A percentile compares a stretch with the other conserved stretches of the same genome.
Evolutionary conservation across 2,113 vertebrate genomes (phyloP).

Genomic region (Erinaceus europaeus): DNA sequence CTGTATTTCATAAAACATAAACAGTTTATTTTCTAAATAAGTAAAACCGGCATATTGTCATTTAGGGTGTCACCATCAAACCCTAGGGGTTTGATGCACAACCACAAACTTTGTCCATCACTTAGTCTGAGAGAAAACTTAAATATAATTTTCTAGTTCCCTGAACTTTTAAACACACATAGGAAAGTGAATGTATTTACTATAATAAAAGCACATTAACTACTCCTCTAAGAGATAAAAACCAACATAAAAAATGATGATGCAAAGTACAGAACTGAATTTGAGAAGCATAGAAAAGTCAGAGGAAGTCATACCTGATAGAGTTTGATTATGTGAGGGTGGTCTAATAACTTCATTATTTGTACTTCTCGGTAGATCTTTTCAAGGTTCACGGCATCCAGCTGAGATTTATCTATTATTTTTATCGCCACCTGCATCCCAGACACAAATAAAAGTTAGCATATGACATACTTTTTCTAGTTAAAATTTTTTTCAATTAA

Average conservation of each 20-base stretch:
- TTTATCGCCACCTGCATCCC: slow-evolving; percentile 95
- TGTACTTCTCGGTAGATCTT: slow-evolving; percentile 98
- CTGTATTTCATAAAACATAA: slow-evolving; percentile 36
- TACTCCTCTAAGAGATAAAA: background rate
- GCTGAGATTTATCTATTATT: slow-evolving; percentile 98
- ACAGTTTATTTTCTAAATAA: slow-evolving; percentile 27
- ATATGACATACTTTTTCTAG: background rate
- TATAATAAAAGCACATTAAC: background rate
- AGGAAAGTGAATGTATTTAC: background rate
- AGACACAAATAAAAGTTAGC: slow-evolving; percentile 64
- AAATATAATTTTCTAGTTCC: slow-evolving; percentile 24
- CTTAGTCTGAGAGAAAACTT: background rate
- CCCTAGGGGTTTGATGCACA: background rate
- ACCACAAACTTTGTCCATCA: slow-evolving; percentile 10
- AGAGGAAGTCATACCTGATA: slow-evolving; percentile 90
- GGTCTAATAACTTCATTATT: slow-evolving; percentile 98
- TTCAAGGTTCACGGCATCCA: slow-evolving; percentile 96
- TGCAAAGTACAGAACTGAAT: background rate
- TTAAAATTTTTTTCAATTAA: slow-evolving; percentile 2
- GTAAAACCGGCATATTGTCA: background rate
- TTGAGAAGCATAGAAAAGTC: background rate
- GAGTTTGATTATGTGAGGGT: slow-evolving; percentile 97
- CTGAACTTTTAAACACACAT: slow-evolving; percentile 31
- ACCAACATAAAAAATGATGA: slow-evolving; percentile 13
- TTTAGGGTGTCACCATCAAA: background rate